These are phyloP conservation scores for Psylliodes chrysocephalus DNA, from an alignment of 2,888 invertebrate genomes.

Conservation along the genomic window DNA sequence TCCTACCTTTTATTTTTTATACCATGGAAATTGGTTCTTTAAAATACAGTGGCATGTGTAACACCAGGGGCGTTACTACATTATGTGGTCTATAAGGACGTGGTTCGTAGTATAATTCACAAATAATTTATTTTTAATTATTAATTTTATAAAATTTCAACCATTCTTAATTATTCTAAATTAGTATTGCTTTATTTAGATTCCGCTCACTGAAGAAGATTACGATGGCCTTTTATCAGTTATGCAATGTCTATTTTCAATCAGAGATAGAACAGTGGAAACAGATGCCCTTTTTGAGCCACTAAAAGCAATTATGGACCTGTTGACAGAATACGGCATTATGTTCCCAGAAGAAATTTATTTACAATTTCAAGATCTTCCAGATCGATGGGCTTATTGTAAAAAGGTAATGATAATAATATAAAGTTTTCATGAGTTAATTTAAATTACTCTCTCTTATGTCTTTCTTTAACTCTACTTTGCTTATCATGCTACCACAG, in stretches of 20 bases:
- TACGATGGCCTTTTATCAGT: slow-evolving; percentile 85
- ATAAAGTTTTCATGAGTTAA: not conserved
- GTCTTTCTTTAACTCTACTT: not conserved
- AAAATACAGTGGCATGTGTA: no score
- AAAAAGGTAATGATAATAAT: slow-evolving; percentile 73
- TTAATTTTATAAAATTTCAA: no score
- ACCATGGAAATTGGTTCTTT: no score
- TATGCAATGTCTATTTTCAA: slow-evolving; percentile 82
- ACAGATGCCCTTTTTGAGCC: slow-evolving; percentile 94
- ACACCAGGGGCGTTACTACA: no score
- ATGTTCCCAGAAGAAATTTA: slow-evolving; percentile 84
- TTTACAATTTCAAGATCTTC: slow-evolving; percentile 81
- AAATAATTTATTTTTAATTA: no score
- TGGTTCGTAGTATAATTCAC: no score
- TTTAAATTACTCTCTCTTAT: no score
- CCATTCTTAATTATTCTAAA: no score
- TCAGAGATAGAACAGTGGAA: slow-evolving; percentile 79
- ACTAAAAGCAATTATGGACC: slow-evolving; percentile 83
- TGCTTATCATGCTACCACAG: slow-evolving; percentile 78
- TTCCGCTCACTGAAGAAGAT: slow-evolving; percentile 82
- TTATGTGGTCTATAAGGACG: no score
- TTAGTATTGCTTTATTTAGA: slow-evolving; percentile 10
- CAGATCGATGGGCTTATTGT: slow-evolving; percentile 87
- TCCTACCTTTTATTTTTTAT: no score
- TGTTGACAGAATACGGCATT: slow-evolving; percentile 84